Percentiles rank a stretch among this genome's conserved stretches.
These are phyloP conservation scores for Tetramorium bicarinatum DNA, from an alignment of 2,888 invertebrate genomes.

Conservation along the genomic window DNA sequence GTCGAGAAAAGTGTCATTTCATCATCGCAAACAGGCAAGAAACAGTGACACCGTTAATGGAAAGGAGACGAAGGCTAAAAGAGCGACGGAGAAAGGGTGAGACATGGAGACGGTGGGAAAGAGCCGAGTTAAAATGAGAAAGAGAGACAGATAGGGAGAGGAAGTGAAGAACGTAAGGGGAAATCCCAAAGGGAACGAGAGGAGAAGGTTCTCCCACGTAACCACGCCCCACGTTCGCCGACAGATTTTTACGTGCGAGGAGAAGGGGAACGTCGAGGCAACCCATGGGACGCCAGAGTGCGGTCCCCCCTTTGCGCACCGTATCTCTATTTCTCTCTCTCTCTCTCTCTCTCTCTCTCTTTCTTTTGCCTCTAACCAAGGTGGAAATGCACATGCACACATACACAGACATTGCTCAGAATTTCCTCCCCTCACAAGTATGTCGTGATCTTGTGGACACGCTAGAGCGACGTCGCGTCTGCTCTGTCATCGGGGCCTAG, in stretches of 20 bases:
- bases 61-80: not conserved
- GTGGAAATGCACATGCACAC: conserved; percentile 27
- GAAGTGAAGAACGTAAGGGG: conserved; percentile 8
- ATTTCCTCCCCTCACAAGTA: conserved; percentile 35
- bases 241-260: conserved; percentile 68
- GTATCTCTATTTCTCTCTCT: not conserved
- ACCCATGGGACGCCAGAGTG: conserved; percentile 32
- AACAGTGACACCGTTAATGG: conserved; percentile 20
- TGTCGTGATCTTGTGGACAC: conserved; percentile 18
- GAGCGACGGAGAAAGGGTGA: conserved; percentile 19
- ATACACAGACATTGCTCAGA: not conserved
- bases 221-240: conserved; percentile 71
- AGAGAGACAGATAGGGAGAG: not conserved
- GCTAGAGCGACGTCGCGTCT: conserved; percentile 27
- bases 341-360: not conserved
- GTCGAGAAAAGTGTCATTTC: conserved; percentile 33
- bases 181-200: conserved; percentile 32
- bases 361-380: not conserved
- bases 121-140: conserved; percentile 2
- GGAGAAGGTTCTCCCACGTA: conserved; percentile 46
- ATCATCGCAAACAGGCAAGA: conserved; percentile 34
- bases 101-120: conserved; percentile 21
- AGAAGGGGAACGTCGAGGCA: conserved; percentile 32
- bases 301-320: conserved; percentile 28
- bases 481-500: conserved; percentile 17